Percentiles rank a stretch among this genome's conserved stretches.
These are phyloP conservation scores for cat (Felis catus) DNA, from an alignment of 2,113 vertebrate species.

Conservation along the genomic window DNA sequence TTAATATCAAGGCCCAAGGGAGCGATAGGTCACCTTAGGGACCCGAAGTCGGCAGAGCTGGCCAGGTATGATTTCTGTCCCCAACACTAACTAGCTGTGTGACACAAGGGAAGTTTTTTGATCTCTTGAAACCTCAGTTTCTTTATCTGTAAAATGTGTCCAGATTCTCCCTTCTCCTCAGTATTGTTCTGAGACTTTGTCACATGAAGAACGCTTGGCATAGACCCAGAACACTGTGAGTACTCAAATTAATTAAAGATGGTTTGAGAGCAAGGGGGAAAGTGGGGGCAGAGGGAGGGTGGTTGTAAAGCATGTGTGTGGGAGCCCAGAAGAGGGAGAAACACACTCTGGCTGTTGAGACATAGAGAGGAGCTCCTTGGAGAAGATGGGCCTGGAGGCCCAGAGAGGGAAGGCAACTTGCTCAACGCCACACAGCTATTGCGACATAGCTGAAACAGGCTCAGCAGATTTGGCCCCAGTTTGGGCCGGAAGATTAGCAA, in stretches of 20 bases:
- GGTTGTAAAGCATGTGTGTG: background rate
- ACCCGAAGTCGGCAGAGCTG: background rate
- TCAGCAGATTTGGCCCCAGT: background rate
- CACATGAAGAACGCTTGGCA: background rate
- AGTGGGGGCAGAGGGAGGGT: background rate
- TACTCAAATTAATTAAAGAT: background rate
- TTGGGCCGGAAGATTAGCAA: background rate
- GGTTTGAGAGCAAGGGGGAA: background rate
- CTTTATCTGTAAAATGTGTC: background rate
- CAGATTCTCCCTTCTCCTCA: background rate
- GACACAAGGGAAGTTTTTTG: background rate
- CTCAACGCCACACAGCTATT: background rate
- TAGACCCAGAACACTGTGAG: background rate
- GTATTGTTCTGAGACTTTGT: background rate
- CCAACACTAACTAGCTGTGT: background rate
- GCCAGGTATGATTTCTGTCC: background rate
- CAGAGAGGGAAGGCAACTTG: background rate
- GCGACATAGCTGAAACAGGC: background rate
- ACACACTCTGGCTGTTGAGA: background rate
- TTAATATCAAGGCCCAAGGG: background rate
- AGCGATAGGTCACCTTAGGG: background rate
- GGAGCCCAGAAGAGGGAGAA: background rate
- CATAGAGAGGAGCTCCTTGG: background rate
- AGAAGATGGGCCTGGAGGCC: background rate
- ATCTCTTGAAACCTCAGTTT: background rate